Evolutionary conservation across 2,113 vertebrate species (phyloP), one percentile per base, ranked within the genome.

Genomic region (Nothocercus julius): DNA sequence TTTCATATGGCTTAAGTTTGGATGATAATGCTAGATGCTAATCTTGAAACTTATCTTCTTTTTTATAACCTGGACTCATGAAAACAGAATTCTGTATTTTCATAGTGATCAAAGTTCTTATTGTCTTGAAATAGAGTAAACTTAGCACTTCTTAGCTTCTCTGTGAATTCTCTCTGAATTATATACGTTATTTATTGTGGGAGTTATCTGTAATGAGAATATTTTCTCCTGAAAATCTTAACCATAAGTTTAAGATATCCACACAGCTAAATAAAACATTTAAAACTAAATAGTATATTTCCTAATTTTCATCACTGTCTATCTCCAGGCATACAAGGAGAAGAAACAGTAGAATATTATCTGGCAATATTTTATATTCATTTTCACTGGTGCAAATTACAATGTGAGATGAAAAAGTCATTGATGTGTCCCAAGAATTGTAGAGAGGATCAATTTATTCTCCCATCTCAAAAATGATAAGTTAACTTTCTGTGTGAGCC

Each of bases 101-200:
- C 11, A 12, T 25, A 61, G 3, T 14, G 38, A 11, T 30, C 5
- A 59, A 56, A 14, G 4, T 0, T 1, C 0, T 1, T 87, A 81
- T 67, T 58, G 1, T 9, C 7, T 88, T 24, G 20, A 40, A 91
- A 67, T 84, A 34, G 2, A 58, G 22, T 30, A 6, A 7, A 9
- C 16, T 59, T n/a, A n/a, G n/a, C 61, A 66, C 72, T 12, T 79
- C 14, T 69, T 27, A 44, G 4, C 14, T 87, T 85, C 53, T 58
- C 56, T 5, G n/a, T 63, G 40, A 40, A 62, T 87, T 85, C 53
- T 58, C 56, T 5, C 36, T 63, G 40, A 40, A 62, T 76, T 85
- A 21, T 15, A 1, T 53, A 79, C 79, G 49, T 80, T 36, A 49
- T 80, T 36, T 76, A 19, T 22, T 85, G 82, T 49, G 76, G 7